Conservation (phyloP, 2,113 vertebrate genomes). For the Oostethus manadensis region DNA sequence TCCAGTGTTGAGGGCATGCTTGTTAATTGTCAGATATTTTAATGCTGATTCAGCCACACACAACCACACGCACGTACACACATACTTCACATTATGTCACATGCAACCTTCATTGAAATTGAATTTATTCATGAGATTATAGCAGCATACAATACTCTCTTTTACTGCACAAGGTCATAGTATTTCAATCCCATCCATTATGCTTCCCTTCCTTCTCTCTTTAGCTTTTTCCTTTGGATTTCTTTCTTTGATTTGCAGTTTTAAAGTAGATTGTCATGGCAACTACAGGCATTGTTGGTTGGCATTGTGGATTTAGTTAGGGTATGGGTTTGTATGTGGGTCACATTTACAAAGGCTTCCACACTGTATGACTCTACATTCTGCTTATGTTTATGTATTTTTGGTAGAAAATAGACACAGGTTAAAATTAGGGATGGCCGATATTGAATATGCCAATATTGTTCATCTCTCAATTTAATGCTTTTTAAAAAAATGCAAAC, state of each 20-base stretch:
- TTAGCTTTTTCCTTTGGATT: conserved; percentile 2
- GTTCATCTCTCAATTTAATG: too few species aligned
- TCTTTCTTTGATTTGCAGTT: conserved; percentile 18
- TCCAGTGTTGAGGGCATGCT: neutral
- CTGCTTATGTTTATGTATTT: conserved; percentile 8
- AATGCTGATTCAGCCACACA: conserved; percentile 45
- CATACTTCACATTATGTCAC: conserved; percentile 27
- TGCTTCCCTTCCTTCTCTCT: neutral
- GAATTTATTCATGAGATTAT: conserved; percentile 46
- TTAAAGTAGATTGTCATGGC: conserved; percentile 28
- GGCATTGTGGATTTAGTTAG: neutral
- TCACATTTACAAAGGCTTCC: neutral
- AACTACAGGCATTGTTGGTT: conserved; percentile 18
- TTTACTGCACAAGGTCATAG: conserved; percentile 30
- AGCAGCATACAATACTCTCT: conserved; percentile 23
- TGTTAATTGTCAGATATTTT: conserved; percentile 29
- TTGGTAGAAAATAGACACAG: conserved; percentile 3
- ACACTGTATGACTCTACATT: neutral
- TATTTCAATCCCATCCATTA: conserved; percentile 15
- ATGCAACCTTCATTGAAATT: conserved; percentile 30
- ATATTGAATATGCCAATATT: too few species aligned
- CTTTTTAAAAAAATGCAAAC: too few species aligned
- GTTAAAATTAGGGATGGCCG: too few species aligned
- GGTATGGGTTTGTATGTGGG: conserved; percentile 16
- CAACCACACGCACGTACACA: conserved; percentile 1